A percentile compares a stretch with the other conserved stretches of the same genome.
Evolutionary conservation across 2,113 vertebrate species (phyloP).

Genomic region (Phaethornis superciliosus): DNA sequence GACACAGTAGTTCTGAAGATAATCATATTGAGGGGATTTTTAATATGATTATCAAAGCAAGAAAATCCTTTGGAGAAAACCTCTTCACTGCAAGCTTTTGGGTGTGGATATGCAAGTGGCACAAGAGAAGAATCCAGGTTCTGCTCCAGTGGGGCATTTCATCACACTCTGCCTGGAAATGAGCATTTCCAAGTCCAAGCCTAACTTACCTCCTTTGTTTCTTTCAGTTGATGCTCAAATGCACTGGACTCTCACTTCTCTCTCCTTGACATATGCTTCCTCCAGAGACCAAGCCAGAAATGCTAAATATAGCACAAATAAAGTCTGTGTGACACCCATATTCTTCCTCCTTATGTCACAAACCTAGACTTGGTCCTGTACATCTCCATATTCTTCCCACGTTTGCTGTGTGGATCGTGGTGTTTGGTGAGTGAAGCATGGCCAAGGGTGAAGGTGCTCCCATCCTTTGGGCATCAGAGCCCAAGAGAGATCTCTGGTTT

Average conservation of each 20-base stretch:
- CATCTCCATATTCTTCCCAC: neutral
- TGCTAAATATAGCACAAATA: neutral
- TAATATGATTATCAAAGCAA: neutral
- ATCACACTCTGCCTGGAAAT: neutral
- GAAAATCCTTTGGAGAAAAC: neutral
- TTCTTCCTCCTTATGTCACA: neutral
- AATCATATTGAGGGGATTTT: neutral
- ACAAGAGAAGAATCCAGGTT: neutral
- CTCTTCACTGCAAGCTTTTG: neutral
- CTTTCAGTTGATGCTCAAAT: neutral
- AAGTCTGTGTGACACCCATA: neutral
- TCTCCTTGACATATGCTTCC: neutral
- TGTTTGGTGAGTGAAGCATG: neutral
- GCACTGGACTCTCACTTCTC: neutral
- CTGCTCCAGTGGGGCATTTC: neutral
- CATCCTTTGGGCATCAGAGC: neutral
- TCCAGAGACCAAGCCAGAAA: neutral
- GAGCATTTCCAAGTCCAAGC: neutral
- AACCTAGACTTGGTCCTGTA: neutral
- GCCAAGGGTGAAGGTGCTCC: neutral
- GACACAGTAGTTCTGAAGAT: neutral
- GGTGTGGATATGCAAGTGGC: neutral
- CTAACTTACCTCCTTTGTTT: neutral
- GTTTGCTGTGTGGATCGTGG: fast-evolving
- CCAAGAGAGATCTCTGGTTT: neutral